Base-by-base conservation (phyloP, 2,797 vertebrate genomes). In the Poecilia wingei region DNA sequence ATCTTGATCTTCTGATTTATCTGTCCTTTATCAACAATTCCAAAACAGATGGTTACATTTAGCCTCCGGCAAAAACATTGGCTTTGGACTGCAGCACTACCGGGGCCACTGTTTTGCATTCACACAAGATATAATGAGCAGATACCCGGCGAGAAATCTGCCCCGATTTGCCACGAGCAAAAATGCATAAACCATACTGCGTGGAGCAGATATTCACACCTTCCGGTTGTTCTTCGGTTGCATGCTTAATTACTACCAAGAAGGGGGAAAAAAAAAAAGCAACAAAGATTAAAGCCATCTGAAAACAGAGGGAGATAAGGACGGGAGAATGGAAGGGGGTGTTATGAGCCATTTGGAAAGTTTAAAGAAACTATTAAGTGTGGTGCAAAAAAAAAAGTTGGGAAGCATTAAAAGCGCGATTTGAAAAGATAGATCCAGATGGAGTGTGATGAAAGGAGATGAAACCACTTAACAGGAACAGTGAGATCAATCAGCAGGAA, bases 11-110 rank as follows among this genome's bases (percentile, higher is more conserved):
- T 85, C 81, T 39, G 76, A 92, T 92, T 87, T 91, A 93, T 93
- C 91, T 92, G 78, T 92, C 89, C 87, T 89, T 85, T 84, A 84
- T 86, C 84, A 92, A 91, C 93, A 93, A 91, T 91, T 86, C 87
- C 76, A 90, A 93, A 95, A 93, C 94, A 94, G 93, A 95, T 94
- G 94, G 93, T 89, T 93, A 93, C 93, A 94, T 72, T 87, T 84
- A 88, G 92, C 94, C 93, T 33, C 39, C 79, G 89, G 94, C 93
- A 86, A 89, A 92, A 94, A 93, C 93, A 93, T 88, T 91, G 93
- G 91, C 93, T 92, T 88, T 90, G 90, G 92, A 93, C 90, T 89
- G 83, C 86, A 87, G 86, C 72, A 47, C 86, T 88, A 83, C 76
- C 72, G 83, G 84, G 91, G 82, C 89, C 83, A 80, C 89, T 93